Base-by-base conservation (phyloP, 2,888 invertebrate species). In the Trissoscelio sp. region DNA sequence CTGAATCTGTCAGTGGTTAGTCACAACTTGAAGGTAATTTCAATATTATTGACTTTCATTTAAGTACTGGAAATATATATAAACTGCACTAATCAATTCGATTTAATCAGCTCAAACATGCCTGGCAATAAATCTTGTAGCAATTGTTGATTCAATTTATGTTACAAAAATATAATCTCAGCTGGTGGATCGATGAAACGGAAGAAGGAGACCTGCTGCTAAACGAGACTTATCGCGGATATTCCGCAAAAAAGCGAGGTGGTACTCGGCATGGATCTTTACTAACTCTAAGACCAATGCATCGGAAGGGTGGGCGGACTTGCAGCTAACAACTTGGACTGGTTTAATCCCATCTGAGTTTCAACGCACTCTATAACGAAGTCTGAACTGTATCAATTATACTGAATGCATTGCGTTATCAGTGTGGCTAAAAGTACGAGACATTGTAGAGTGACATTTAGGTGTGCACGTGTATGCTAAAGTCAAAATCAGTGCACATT, bases 221-320 rank as follows among this genome's bases (percentile, higher is more conserved):
- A 44, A 37, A 51, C 24, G 57, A 24, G 44, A 67, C 81, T 87
- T 87, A 87, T 88, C 88, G 86, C 42, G 72, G 51, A 67, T 74
- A 69, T 87, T 88, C 87, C 86, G 84, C 85, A 88, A 87, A 88
- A 89, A 89, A 87, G 86, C 87, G 85, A 85, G 88, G 87, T 87
- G 88, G 87, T 88, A 88, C 88, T 87, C 86, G 87, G 88, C 87
- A 83, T 83, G 85, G 85, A 86, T 85, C 86, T 85, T 83, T 85
- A 62, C 81, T 64, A 84, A 79, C 84, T 83, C 67, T 62, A 80
- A 81, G 79, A 69, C 83, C 73, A 83, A 80, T 78, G 79, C 53
- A 73, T 60, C 81, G 57, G 77, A 44, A 85, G 85, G 86, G 89
- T 89, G 87, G 89, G 89, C 87, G 88, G 86, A 88, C 87, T 86